Evolutionary conservation across 2,797 vertebrate species (phyloP).

Genomic region (Xenentodon cancila): DNA sequence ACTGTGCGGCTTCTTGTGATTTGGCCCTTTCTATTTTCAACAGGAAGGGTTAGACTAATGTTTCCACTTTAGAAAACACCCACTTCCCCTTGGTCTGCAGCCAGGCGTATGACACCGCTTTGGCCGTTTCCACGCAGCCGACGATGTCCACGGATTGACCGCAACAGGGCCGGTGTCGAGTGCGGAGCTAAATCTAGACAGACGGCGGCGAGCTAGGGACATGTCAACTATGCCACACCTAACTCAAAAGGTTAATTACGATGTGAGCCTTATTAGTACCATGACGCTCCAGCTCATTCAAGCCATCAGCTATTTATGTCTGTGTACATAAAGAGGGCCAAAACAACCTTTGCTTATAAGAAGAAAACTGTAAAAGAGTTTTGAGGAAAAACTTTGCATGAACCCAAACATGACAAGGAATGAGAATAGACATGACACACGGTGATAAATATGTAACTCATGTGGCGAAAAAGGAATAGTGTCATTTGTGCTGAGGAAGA

Average conservation of each 20-base stretch:
- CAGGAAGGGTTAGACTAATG: constrained; percentile 82
- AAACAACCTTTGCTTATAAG: constrained; percentile 24
- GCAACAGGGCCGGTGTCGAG: constrained; percentile 1
- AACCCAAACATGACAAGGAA: constrained; percentile 19
- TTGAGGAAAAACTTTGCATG: constrained; percentile 34
- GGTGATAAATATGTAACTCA: constrained; percentile 58
- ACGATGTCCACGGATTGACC: constrained; percentile 40
- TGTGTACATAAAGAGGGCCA: background rate
- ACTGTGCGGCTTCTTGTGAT: constrained; percentile 45
- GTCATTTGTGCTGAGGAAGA: constrained; percentile 53
- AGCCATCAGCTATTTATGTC: constrained; percentile 31
- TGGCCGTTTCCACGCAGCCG: constrained; percentile 57
- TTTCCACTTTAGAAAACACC: constrained; percentile 78
- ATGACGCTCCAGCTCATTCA: constrained; percentile 32
- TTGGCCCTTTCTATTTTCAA: constrained; percentile 67
- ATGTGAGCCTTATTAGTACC: constrained; percentile 41
- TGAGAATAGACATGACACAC: constrained; percentile 24
- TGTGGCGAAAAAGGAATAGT: constrained; percentile 57
- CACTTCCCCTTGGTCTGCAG: constrained; percentile 71
- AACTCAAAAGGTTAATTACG: constrained; percentile 57
- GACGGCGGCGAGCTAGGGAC: constrained; percentile 38
- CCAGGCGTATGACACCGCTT: constrained; percentile 65
- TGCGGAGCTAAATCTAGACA: constrained; percentile 47
- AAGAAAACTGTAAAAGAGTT: constrained; percentile 18
- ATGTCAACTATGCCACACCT: constrained; percentile 35